Evolutionary conservation across 2,113 vertebrate genomes (phyloP), one percentile per base, ranked within the genome.

Genomic region (Vulpes lagopus): DNA sequence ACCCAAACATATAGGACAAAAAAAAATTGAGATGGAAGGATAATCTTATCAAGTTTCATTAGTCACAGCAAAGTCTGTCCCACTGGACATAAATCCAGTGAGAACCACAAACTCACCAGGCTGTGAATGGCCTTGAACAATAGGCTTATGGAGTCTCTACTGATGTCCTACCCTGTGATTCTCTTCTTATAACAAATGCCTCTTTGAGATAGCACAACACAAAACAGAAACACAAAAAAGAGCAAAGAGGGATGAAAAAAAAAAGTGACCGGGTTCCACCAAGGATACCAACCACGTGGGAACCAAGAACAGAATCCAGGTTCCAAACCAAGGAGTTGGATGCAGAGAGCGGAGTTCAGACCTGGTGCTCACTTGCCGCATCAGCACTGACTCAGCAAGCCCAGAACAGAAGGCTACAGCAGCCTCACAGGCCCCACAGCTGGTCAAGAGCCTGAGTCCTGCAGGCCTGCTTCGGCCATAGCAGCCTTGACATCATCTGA

Each of bases 41-140:
- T 8, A 89, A 10, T 10, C 0, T 90, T 32, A 22, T 35, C 27
- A 17, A 32, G 12, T 32, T 3, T 22, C 20, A 62, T 17, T 71
- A 64, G 16, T 64, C 51, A 49, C 17, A 74, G 62, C 14, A 96
- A 59, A 57, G 4, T 43, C 16, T 74, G 30, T 74, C 76, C 51
- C 49, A 32, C 27, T 71, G 23, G 32, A 30, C 0, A 0, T 4
- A 4, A 23, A 15, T 49, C 15, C 38, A 25, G 1, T 30, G 38
- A 60, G 27, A 86, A 64, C 8, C 0, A 1, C 1, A 87, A 43
- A 49, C 2, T 32, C 12, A 43, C 6, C 2, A 20, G 20, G 20
- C 12, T 73, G 38, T 57, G 25, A 65, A 49, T 8, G 16, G 11
- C 2, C 30, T 84, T 73, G 32, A n/a, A 73, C 8, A 76, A 17